Evolutionary conservation across 2,888 invertebrate genomes (phyloP), one percentile per base, ranked within the genome.

Genomic region (Pimpla rufipes): DNA sequence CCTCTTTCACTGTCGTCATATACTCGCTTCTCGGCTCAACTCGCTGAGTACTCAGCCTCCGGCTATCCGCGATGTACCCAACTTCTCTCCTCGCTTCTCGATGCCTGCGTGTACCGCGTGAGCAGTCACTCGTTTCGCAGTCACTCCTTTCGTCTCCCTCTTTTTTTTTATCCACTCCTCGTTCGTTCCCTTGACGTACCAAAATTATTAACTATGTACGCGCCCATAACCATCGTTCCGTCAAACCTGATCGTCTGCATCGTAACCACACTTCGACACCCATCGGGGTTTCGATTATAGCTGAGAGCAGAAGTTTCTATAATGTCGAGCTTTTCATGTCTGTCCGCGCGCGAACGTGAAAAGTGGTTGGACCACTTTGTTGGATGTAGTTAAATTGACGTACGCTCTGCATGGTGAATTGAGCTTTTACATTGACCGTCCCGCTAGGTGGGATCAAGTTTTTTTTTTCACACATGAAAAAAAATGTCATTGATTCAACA

Each of bases 191-290:
- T 18, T 59, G 50, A 76, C 47, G 45, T 84, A 80, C 64, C 77
- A 88, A 92, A 92, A 92, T 92, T 92, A 92, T 91, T 91, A 91
- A 88, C 37, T 18, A 37, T 62, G 18, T 18, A 0, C 37, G 18
- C 37, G 4, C 37, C 90, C 87, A 87, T 88, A 90, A 90, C 91
- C 91, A 90, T 91, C 92, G 88, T 90, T 91, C 90, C 91, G 91
- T 92, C 91, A 91, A 90, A 91, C 89, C 87, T 88, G 88, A 91
- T 90, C 89, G 88, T 84, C 86, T 81, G 87, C 84, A 85, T 29
- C 82, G 68, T 74, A 66, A 45, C 71, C 80, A 59, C 78, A 79
- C 75, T 74, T 79, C 73, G 52, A 77, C 79, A 71, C 59, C 40
- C 57, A 35, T 57, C 13, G 29, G 5, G 29, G 2, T 7, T 50